Base-by-base conservation (phyloP, 2,113 vertebrate genomes). In the Urocitellus parryii region DNA sequence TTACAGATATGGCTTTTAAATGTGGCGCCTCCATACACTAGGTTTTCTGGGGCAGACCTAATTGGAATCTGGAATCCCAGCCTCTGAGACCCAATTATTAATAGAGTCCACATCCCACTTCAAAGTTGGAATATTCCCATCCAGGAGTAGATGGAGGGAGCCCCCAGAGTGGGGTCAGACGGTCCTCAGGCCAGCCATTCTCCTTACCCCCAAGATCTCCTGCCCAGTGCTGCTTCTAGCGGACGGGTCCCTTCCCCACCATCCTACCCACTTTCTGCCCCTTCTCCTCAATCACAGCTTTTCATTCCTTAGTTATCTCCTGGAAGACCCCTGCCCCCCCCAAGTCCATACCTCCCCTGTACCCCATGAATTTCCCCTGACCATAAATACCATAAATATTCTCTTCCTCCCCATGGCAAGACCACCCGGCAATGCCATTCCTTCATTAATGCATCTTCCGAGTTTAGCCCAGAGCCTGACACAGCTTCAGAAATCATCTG, bases 201-300 rank as follows among this genome's bases (percentile, higher is more conserved):
- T 37, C 25, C 63, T 34, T 5, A 13, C 1, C 37, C 32, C 37
- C n/a, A 8, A 2, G 22, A 48, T 0, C 1, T 0, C 24, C 34
- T 20, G 5, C 2, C 0, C 16, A 14, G 51, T 39, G 42, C 53
- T 74, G 18, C 42, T 58, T 83, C 77, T 34, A 17, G 67, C 0
- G 20, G 68, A 14, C 13, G 12, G 1, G 1, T 5, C 8, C 4
- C 27, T 29, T 22, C 2, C 25, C 56, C 22, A 8, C 34, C 25
- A 8, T 2, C 48, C 65, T 27, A 8, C 12, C 48, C 22, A 39
- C 51, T 42, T 12, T 10, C 88, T 11, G 4, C n/a, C 37, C 67
- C 61, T 61, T 45, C 56, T 27, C 32, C 3, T 51, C 7, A 42
- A 39, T 27, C 25, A 16, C 4, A 67, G 39, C 45, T 58, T 22